Conservation (phyloP, 2,797 vertebrate species). For the Acipenser oxyrinchus region DNA sequence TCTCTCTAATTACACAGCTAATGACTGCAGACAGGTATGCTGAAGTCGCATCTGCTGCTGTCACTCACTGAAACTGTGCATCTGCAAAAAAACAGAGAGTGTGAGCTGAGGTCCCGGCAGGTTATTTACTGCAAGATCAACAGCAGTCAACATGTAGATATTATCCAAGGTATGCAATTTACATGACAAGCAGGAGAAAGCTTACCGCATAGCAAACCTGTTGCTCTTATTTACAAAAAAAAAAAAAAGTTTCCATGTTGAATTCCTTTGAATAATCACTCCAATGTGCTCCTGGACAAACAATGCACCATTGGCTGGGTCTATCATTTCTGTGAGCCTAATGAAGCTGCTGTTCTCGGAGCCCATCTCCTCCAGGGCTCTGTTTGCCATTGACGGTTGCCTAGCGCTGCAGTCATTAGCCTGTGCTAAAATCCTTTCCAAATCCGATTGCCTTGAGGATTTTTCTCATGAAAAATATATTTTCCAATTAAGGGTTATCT, state of each 20-base stretch:
- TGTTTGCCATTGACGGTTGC: conserved; percentile 45
- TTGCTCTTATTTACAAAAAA: no score
- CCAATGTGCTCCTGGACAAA: conserved; percentile 34
- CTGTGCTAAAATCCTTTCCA: no score
- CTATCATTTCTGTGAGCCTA: conserved; percentile 45
- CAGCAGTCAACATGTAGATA: no score
- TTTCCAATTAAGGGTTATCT: no score
- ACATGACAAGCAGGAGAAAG: no score
- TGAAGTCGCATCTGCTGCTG: conserved; percentile 39
- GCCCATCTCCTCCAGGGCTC: conserved; percentile 32
- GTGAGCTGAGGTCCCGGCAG: no score
- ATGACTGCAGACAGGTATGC: conserved; percentile 45
- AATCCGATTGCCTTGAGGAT: no score
- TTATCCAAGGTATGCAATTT: no score
- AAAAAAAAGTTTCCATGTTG: conserved; percentile 16
- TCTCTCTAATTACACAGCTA: conserved; percentile 23
- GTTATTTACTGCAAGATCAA: no score
- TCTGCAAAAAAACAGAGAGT: conserved; percentile 13
- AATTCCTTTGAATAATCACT: conserved; percentile 35
- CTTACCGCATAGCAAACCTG: no score
- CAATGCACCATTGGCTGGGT: conserved; percentile 31
- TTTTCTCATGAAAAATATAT: no score
- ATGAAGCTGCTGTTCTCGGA: conserved; percentile 41
- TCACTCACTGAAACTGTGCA: conserved; percentile 21
- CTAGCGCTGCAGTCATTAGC: conserved; percentile 52